Evolutionary conservation across 2,888 invertebrate species (phyloP), one percentile per base, ranked within the genome.

Genomic region (Zaprionus bogoriensis): DNA sequence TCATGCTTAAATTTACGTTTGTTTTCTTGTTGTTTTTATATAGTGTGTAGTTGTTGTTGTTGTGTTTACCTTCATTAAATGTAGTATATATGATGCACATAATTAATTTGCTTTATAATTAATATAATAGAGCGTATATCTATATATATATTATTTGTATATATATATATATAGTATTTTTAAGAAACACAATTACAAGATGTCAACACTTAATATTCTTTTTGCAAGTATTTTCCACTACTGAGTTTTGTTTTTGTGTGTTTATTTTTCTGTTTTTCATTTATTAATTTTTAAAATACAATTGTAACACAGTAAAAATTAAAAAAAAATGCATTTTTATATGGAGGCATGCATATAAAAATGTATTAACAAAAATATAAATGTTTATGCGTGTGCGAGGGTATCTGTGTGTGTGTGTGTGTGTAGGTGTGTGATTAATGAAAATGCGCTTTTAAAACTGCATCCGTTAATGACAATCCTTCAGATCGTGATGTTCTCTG

Each of bases 261-360:
- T 50, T 32, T 59, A 36, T 30, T 52, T 55, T 70, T 44, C 60
- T 58, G 55, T 62, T 64, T 61, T 54, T 63, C 47, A 45, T 73
- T 70, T 65, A 62, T 74, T 62, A 63, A 63, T 67, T 71, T 75
- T 66, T 61, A 75, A 73, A 75, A 70, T 75, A 73, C 67, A 73
- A 77, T 66, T 51, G 57, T 83, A 80, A 80, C 82, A 85, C 67
- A 84, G 78, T 79, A 75, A 81, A 78, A 84, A 77, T 60, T 72
- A 60, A 64, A 77, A 71, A 48, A 68, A 67, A 74, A 71, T 61
- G 57, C 47, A 77, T 65, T 77, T 63, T 53, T 67, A 77, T 58
- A 45, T 67, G 41, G 59, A 41, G 48, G 66, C 53, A 65, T 53
- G 53, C 73, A 64, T 76, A 76, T 72, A 63, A 65, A 74, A 72